A percentile compares a stretch with the other conserved stretches of the same genome.
phyloP scores from a whole-genome alignment of 2,888 invertebrate genomes.

The Pocota personata region DNA sequence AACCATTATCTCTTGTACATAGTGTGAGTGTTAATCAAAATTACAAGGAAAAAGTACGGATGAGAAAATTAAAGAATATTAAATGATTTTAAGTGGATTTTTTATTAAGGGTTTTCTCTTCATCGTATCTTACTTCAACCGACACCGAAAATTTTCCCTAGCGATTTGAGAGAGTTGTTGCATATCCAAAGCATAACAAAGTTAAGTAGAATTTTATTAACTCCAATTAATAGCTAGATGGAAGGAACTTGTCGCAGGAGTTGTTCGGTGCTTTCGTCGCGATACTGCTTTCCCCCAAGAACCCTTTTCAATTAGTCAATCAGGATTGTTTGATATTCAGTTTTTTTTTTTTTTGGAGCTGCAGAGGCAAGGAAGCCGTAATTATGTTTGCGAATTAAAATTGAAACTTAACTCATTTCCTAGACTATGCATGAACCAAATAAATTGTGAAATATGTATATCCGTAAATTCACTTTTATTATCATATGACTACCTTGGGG shows the following conservation, averaged over 20 bases:
- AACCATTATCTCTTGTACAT: conserved; percentile 12
- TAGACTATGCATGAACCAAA: not conserved
- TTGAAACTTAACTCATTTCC: conserved; percentile 22
- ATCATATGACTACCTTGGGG: not conserved
- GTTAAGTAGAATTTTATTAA: conserved; percentile 59
- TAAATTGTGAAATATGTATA: not conserved
- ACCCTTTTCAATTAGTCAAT: conserved; percentile 61
- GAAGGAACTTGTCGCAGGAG: conserved; percentile 51
- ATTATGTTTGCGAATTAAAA: conserved; percentile 41
- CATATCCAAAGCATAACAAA: conserved; percentile 59
- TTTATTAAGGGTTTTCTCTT: conserved; percentile 45
- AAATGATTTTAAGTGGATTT: conserved; percentile 55
- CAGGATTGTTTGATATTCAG: conserved; percentile 52
- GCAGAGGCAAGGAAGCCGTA: conserved; percentile 1
- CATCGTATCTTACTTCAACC: conserved; percentile 31
- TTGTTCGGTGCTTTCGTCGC: conserved; percentile 37
- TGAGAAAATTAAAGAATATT: conserved; percentile 37
- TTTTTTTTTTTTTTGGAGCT: conserved; percentile 14
- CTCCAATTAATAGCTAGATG: conserved; percentile 60
- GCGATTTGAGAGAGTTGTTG: conserved; percentile 43
- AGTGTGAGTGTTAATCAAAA: conserved; percentile 30
- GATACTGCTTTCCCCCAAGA: conserved; percentile 34
- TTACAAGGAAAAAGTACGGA: conserved; percentile 30
- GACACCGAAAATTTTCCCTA: conserved; percentile 44
- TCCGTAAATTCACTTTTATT: not conserved